A percentile compares a stretch with the other conserved stretches of the same genome.
Evolutionary conservation across 2,797 vertebrate species (phyloP).

Genomic region (Hydrocynus forskahlii): DNA sequence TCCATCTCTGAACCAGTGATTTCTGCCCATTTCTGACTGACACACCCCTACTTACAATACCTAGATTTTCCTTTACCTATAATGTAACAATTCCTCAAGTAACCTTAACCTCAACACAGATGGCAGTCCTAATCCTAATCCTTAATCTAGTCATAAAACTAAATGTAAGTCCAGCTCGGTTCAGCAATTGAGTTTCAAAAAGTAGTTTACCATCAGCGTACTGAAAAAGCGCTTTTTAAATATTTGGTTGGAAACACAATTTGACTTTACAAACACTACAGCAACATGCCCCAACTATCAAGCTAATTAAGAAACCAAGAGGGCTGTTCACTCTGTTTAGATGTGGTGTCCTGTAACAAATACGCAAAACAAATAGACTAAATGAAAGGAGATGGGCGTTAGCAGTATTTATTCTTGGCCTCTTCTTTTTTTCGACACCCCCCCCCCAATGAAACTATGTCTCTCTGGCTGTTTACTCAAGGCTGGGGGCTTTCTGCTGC

Average conservation of each 20-base stretch:
- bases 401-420: constrained; percentile 63
- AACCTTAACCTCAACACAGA: no score
- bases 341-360: constrained; percentile 44
- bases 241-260: constrained; percentile 3
- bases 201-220: background rate
- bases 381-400: constrained; percentile 45
- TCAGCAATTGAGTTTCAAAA: no score
- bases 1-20: no score
- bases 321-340: constrained; percentile 7
- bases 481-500: constrained; percentile 51
- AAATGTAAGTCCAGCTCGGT: no score
- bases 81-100: background rate
- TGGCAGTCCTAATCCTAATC: background rate
- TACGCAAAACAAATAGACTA: constrained; percentile 5
- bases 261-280: background rate
- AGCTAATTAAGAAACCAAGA: background rate
- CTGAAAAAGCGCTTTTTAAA: background rate
- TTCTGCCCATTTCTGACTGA: no score
- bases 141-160: background rate
- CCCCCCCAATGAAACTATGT: constrained; percentile 48
- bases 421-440: constrained; percentile 43
- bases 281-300: background rate
- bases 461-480: constrained; percentile 65
- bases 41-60: no score
- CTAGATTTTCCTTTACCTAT: background rate